Percentiles rank a stretch among this genome's conserved stretches.
These are phyloP conservation scores for Tenthredo amoena DNA, from an alignment of 2,888 invertebrate genomes.

Conservation along the genomic window DNA sequence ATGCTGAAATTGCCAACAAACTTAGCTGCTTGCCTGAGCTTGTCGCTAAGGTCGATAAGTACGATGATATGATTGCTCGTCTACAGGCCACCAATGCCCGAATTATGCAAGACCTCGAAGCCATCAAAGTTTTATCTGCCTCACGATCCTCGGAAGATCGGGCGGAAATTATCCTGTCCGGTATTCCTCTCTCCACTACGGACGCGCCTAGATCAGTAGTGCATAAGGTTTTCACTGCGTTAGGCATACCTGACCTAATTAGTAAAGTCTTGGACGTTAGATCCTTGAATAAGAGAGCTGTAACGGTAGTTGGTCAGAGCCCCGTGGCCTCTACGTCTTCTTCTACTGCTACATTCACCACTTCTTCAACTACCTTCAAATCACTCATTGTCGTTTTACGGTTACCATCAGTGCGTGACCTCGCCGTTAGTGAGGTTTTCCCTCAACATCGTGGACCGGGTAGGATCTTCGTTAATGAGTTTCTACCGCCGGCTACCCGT, in stretches of 20 bases:
- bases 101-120: neutral
- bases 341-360: too few relatives aligned
- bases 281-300: neutral
- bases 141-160: neutral
- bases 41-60: neutral
- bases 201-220: neutral
- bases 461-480: neutral
- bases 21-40: neutral
- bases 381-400: neutral
- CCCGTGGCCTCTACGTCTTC: too few relatives aligned
- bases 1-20: neutral
- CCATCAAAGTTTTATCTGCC: too few relatives aligned
- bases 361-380: too few relatives aligned
- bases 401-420: neutral
- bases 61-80: neutral
- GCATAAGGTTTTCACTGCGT: neutral
- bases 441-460: neutral
- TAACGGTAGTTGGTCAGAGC: neutral
- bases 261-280: neutral
- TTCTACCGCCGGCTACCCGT: neutral
- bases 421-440: neutral
- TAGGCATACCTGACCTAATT: neutral
- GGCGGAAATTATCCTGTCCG: neutral
- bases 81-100: neutral
- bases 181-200: neutral